Evolutionary conservation across 53 echinoderm and acorn worm genomes (phyloP).

Genomic region (Zoroaster sp.): DNA sequence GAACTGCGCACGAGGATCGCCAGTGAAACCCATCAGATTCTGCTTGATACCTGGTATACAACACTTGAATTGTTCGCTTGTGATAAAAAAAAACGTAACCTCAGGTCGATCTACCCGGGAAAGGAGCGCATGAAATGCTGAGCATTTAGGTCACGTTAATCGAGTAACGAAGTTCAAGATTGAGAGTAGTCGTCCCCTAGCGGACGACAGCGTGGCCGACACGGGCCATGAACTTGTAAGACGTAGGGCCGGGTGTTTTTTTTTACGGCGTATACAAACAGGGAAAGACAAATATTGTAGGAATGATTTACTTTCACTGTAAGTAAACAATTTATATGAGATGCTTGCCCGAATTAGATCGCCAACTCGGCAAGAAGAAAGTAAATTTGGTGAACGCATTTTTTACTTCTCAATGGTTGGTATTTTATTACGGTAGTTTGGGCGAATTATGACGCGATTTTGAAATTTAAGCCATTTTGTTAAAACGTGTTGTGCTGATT

Average conservation of each 20-base stretch:
- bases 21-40: neutral
- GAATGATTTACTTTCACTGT: neutral
- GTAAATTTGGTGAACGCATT: neutral
- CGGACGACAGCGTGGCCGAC: neutral
- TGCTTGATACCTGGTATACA: neutral
- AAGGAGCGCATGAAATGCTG: slow-evolving; percentile 39
- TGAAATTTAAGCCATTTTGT: slow-evolving; percentile 26
- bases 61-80: neutral
- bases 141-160: slow-evolving; percentile 57
- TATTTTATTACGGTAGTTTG: slow-evolving; percentile 20
- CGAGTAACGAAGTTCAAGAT: slow-evolving; percentile 39
- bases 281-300: no score
- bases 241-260: neutral
- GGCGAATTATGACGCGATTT: slow-evolving; percentile 21
- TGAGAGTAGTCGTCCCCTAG: slow-evolving; percentile 14
- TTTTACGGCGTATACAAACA: neutral
- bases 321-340: neutral
- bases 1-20: neutral
- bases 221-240: neutral
- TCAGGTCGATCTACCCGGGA: slow-evolving; percentile 16
- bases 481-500: neutral
- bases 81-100: neutral
- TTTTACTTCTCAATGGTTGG: neutral
- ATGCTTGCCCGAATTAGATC: neutral
- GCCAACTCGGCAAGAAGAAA: neutral